A percentile compares a stretch with the other conserved stretches of the same genome.
These are phyloP conservation scores for Epizoanthus scotinus DNA, from an alignment of 92 coral and sea anemone genomes.

Conservation along the genomic window DNA sequence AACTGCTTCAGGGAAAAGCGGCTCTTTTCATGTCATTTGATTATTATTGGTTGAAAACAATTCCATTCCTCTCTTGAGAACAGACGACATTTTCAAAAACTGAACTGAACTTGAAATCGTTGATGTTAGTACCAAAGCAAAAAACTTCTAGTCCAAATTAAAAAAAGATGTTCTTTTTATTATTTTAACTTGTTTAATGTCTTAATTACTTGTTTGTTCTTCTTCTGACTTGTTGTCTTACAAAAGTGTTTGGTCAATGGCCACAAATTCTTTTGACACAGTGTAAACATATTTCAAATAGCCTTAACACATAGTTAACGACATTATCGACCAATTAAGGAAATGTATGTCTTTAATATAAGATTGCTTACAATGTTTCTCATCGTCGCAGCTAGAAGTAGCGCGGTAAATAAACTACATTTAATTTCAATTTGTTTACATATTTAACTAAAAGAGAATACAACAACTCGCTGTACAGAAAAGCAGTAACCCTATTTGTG, in stretches of 20 bases:
- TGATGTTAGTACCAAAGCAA: no score
- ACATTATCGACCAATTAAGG: no score
- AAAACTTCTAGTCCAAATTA: not conserved
- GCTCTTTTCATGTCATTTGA: constrained; percentile 4
- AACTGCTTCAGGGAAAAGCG: constrained; percentile 2
- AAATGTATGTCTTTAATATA: no score
- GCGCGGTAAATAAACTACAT: no score
- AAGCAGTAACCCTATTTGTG: no score
- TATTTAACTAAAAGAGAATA: no score
- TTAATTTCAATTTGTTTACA: no score
- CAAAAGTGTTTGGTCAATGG: not conserved
- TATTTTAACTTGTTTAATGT: not conserved
- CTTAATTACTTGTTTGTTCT: no score
- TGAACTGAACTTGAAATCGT: not conserved
- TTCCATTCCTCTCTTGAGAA: not conserved
- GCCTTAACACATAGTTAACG: not conserved
- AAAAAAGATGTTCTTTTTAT: not conserved
- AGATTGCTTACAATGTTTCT: no score
- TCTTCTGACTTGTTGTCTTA: not conserved
- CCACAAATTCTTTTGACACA: not conserved
- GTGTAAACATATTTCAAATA: constrained; percentile 14
- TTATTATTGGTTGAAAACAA: not conserved
- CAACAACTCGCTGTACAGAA: no score
- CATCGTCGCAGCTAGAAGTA: no score
- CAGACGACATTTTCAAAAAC: not conserved